Conservation (phyloP, 2,797 vertebrate species). For the Paramormyrops hopkinsi region DNA sequence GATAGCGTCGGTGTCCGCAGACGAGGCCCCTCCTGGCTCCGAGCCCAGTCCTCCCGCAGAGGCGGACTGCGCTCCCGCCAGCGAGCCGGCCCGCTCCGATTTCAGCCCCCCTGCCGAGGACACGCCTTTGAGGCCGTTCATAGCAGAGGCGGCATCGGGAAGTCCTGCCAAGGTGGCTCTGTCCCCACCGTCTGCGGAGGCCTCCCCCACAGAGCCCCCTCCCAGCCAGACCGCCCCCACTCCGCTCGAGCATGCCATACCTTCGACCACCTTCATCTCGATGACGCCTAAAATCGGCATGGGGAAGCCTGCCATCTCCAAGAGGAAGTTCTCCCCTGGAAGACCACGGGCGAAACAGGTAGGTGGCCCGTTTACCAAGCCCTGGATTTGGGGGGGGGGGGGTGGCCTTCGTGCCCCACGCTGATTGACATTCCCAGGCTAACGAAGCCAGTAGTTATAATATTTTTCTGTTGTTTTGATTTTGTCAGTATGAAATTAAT, state of each 20-base stretch:
- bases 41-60: slow-evolving; percentile 37
- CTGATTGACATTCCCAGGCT: neutral
- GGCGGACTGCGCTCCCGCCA: slow-evolving; percentile 56
- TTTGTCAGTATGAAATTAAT: neutral
- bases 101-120: slow-evolving; percentile 63
- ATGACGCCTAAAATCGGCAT: slow-evolving; percentile 94
- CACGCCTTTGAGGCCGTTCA: slow-evolving; percentile 60
- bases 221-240: slow-evolving; percentile 48
- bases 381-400: neutral
- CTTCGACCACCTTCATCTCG: slow-evolving; percentile 78
- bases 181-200: slow-evolving; percentile 30
- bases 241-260: slow-evolving; percentile 53
- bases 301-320: slow-evolving; percentile 94
- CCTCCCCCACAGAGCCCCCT: slow-evolving; percentile 36
- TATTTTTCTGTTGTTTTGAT: neutral
- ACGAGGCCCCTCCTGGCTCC: slow-evolving; percentile 30
- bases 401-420: neutral
- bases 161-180: slow-evolving; percentile 40
- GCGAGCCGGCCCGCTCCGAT: slow-evolving; percentile 57
- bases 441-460: neutral
- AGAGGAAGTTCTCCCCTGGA: slow-evolving; percentile 92
- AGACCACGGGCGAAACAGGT: slow-evolving; percentile 91
- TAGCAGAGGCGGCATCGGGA: slow-evolving; percentile 47
- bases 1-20: slow-evolving; percentile 36
- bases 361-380: slow-evolving; percentile 31